phyloP scores from a whole-genome alignment of 2,797 vertebrate species.

The Micropoecilia bifurca region DNA sequence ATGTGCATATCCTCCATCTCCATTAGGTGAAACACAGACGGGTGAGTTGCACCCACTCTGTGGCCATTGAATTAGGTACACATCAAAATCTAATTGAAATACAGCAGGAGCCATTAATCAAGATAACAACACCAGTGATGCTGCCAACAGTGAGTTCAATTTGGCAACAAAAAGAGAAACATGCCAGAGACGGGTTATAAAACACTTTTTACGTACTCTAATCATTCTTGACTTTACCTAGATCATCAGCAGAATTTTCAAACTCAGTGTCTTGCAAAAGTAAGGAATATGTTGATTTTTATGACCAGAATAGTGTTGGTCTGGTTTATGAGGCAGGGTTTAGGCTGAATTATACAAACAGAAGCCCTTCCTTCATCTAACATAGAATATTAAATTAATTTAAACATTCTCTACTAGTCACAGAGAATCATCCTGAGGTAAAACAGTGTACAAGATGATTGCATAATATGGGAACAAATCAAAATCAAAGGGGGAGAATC shows the following conservation, averaged over 20 bases:
- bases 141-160: background rate
- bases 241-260: background rate
- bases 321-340: background rate
- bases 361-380: background rate
- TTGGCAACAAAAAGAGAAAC: slow-evolving; percentile 1
- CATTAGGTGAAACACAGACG: background rate
- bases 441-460: background rate
- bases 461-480: background rate
- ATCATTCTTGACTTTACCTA: background rate
- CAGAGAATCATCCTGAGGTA: background rate
- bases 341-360: background rate
- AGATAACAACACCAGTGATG: background rate
- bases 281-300: background rate
- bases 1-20: background rate
- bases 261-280: background rate
- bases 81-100: background rate
- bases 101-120: background rate
- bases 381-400: background rate
- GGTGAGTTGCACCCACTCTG: background rate
- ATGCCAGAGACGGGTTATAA: background rate
- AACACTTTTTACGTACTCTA: background rate
- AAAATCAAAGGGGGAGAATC: background rate
- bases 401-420: background rate
- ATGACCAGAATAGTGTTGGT: background rate
- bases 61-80: background rate